Evolutionary conservation across 2,113 vertebrate species (phyloP).

Genomic region (Pogona vitticeps): DNA sequence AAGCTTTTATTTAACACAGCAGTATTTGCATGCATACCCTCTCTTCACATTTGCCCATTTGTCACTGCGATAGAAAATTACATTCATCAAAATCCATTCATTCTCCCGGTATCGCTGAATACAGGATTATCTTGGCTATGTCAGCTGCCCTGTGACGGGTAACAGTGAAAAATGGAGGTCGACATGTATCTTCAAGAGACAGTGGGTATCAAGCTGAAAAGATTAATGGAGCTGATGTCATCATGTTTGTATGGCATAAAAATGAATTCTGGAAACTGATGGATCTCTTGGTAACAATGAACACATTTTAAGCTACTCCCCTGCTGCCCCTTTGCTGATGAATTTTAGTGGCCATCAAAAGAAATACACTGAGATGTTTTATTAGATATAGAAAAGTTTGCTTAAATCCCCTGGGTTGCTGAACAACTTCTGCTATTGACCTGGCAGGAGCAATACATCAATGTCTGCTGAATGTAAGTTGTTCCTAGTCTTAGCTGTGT

Average conservation of each 20-base stretch:
- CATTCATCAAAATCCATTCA: conserved; percentile 77
- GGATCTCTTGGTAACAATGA: conserved; percentile 74
- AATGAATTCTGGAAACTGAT: conserved; percentile 73
- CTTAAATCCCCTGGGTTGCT: conserved; percentile 61
- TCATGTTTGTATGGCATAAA: conserved; percentile 71
- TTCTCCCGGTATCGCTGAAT: conserved; percentile 70
- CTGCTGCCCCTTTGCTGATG: conserved; percentile 63
- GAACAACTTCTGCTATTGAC: conserved; percentile 62
- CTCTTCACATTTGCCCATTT: conserved; percentile 72
- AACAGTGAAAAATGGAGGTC: conserved; percentile 75
- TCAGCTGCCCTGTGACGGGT: conserved; percentile 75
- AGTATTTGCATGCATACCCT: conserved; percentile 69
- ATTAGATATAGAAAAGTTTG: conserved; percentile 63
- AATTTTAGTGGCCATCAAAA: conserved; percentile 69
- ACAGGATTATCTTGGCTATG: conserved; percentile 75
- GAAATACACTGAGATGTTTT: conserved; percentile 56
- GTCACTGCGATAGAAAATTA: conserved; percentile 73
- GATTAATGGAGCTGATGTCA: conserved; percentile 75
- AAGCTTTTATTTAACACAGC: conserved; percentile 67
- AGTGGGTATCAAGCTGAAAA: conserved; percentile 71
- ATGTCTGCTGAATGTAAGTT: conserved; percentile 3
- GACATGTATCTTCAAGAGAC: conserved; percentile 69
- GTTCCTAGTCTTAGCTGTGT: conserved; percentile 16
- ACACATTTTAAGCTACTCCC: conserved; percentile 75
- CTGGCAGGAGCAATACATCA: conserved; percentile 19